Base-by-base conservation (phyloP, 2,797 vertebrate species). In the Paedocypris micromegethes region DNA sequence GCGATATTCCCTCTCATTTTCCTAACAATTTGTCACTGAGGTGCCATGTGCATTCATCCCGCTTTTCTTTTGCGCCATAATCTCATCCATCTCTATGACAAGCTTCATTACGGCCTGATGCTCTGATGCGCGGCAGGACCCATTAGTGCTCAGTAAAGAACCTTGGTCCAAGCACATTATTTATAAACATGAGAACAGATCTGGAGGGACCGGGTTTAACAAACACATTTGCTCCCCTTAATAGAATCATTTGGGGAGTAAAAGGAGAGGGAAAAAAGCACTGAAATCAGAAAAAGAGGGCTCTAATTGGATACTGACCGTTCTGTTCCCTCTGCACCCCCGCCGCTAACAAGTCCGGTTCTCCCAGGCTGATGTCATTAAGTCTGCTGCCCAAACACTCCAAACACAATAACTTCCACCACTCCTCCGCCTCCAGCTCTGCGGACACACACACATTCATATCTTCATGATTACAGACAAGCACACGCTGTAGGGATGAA, bases 371-470 rank as follows among this genome's bases (percentile, higher is more conserved):
- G 89, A 99, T 98, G 85, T 98, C 96, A 80, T 98, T 98, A 73
- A 98, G 91, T 63, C 95, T 89, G 76, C 91, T 93, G 84, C 94
- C 95, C 80, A 99, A 87, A 79, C 95, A 98, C 84, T 98, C 97
- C 86, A 95, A 83, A 71, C 93, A 98, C 77, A 99, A 92, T 78
- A 96, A 91, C 78, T 98, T 99, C 81, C 93, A 99, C 97, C 97
- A 99, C 72, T 98, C 96, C 83, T 99, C 97, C 0, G 97, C 96
- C 80, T 99, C 97, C 82, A 98, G 87, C 83, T 99, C 97, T 99
- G 85, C 77, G 77, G 64, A 68, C 55, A 75, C 58, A 63, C 23
- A 23, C 68, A 63, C 63, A 63, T 63, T 9, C 59, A 64, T 38
- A 72, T 9, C 70, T 50, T 64, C 47, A 73, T 58, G 68, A 57